Evolutionary conservation across 37 sponge, comb jelly and placozoan genomes (phyloP), one percentile per base, ranked within the genome.

Genomic region (Chondrilla cf. caribensis): DNA sequence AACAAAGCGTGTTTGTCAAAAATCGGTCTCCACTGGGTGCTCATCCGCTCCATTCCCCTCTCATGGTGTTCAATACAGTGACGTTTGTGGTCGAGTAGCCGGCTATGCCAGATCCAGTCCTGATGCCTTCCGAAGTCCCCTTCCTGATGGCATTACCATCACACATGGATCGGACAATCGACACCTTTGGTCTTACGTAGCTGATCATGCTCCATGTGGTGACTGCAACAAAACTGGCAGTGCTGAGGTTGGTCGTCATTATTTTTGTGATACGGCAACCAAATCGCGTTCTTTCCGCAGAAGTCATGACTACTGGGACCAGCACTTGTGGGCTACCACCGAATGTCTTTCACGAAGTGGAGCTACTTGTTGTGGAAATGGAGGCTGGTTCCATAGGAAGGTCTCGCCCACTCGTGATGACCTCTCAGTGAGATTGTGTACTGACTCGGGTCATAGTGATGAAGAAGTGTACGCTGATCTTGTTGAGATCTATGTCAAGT

Each of bases 391-490:
- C 64, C 22, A 62, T 6, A 62, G 64, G 64, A 26, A 15, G 4
- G 64, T 62, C 8, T 22, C 64, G 5, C 64, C 29, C 4, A 29
- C 64, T 22, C 25, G 64, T 15, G 64, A 62, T 26, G 64, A 62
- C 64, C 25, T 62, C 29, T 22, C 25, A 22, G 64, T 62, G 18
- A 8, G 64, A 4, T 26, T 62, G 64, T 62, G 64, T 15, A 26
- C 64, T 6, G 22, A 62, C 29, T 22, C 6, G 15, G 6, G 4
- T 7, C 29, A 22, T 26, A 7, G 64, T 8, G 64, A 62, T 26
- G 64, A 62, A 62, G 64, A 62, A 6, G 29, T 62, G 29, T 62
- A 62, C 64, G 64, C 29, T 62, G 64, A 62, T 15, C 64, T 62
- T 6, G 22, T 62, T 22, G 64, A 62, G 64, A 26, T 62, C 64